Evolutionary conservation across 2,888 invertebrate genomes (phyloP).

Genomic region (Dascillus cervinus): DNA sequence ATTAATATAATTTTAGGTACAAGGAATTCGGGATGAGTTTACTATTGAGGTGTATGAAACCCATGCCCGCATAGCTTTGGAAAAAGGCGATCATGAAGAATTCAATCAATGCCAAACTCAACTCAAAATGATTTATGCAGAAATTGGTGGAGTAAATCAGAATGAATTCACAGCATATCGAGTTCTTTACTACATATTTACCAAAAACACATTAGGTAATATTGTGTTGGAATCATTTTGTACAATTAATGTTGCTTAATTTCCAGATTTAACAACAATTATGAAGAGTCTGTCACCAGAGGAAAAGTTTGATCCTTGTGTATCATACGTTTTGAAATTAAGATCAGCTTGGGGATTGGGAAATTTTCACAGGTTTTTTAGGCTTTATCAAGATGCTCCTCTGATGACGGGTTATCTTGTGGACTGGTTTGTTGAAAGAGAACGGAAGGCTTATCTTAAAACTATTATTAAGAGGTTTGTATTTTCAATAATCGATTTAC

Average conservation of each 20-base stretch:
- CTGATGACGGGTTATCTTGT: slow-evolving; percentile 94
- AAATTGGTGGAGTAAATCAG: slow-evolving; percentile 66
- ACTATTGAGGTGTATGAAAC: slow-evolving; percentile 99
- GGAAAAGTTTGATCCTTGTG: slow-evolving; percentile 73
- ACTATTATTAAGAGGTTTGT: slow-evolving; percentile 96
- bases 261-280: slow-evolving; percentile 87
- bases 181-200: slow-evolving; percentile 95
- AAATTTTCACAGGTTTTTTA: slow-evolving; percentile 90
- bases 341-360: slow-evolving; percentile 89
- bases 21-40: slow-evolving; percentile 89
- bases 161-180: slow-evolving; percentile 95
- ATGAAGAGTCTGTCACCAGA: slow-evolving; percentile 70
- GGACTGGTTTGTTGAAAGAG: slow-evolving; percentile 96
- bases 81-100: slow-evolving; percentile 97
- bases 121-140: slow-evolving; percentile 86
- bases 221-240: not conserved
- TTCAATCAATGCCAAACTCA: slow-evolving; percentile 99
- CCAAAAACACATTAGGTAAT: slow-evolving; percentile 91
- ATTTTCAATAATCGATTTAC: slow-evolving; percentile 27
- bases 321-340: slow-evolving; percentile 79
- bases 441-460: slow-evolving; percentile 86
- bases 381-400: slow-evolving; percentile 81
- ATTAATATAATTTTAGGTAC: too few relatives aligned
- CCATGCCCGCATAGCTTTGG: slow-evolving; percentile 94
- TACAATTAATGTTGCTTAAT: slow-evolving; percentile 13